phyloP scores from a whole-genome alignment of 2,113 vertebrate genomes.

The Toxotes jaculatrix region DNA sequence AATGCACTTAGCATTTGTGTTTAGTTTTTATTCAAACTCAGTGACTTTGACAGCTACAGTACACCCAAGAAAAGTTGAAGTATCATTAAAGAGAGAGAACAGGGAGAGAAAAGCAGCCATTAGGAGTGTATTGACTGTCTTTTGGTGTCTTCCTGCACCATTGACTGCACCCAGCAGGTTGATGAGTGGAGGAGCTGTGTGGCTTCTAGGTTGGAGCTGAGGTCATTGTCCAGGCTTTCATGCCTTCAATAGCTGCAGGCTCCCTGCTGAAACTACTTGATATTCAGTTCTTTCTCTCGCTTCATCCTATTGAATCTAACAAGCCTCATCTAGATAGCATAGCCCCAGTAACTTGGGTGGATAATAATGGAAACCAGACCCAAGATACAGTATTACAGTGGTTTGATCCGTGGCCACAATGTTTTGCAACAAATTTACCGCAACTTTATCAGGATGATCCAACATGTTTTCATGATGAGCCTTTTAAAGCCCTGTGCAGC shows the following conservation, averaged over 20 bases:
- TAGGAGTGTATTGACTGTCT: conserved; percentile 59
- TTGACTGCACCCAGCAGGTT: conserved; percentile 76
- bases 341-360: conserved; percentile 16
- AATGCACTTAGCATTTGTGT: conserved; percentile 24
- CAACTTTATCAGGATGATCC: conserved; percentile 18
- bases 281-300: conserved; percentile 71
- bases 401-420: background rate
- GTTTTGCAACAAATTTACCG: conserved; percentile 34
- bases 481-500: background rate
- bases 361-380: conserved; percentile 12
- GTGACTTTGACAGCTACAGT: conserved; percentile 3
- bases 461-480: conserved; percentile 45
- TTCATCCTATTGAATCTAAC: conserved; percentile 61
- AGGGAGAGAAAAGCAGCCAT: conserved; percentile 42
- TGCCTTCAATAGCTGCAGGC: conserved; percentile 67
- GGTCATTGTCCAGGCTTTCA: conserved; percentile 77
- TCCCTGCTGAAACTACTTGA: conserved; percentile 74
- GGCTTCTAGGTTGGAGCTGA: conserved; percentile 60
- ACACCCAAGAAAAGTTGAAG: background rate
- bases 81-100: conserved; percentile 11
- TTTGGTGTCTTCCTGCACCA: conserved; percentile 68
- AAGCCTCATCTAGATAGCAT: conserved; percentile 33
- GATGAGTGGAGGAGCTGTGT: conserved; percentile 72
- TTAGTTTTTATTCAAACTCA: background rate
- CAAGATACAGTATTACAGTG: background rate